Percentiles rank a stretch among this genome's conserved stretches.
Conservation (phyloP, 2,888 invertebrate species). For the Drosophila ustulata region DNA sequence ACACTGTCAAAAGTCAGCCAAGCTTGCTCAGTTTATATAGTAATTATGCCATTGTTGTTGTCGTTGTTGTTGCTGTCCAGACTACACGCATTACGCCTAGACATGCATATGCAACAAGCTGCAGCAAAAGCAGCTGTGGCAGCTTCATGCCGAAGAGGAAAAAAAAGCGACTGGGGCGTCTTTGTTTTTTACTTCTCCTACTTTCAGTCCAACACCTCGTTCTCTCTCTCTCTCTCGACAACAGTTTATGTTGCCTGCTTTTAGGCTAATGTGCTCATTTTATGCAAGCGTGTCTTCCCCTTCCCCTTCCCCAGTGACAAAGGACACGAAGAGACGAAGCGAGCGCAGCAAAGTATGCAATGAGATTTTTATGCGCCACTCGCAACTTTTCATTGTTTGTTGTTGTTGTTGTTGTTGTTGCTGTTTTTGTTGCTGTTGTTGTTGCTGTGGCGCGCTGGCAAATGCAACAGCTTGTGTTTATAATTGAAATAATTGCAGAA, state of each 20-base stretch:
- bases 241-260: slow-evolving; percentile 59
- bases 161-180: slow-evolving; percentile 44
- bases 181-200: slow-evolving; percentile 48
- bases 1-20: slow-evolving; percentile 50
- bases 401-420: slow-evolving; percentile 31
- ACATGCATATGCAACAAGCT: slow-evolving; percentile 69
- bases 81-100: slow-evolving; percentile 58
- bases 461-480: slow-evolving; percentile 75
- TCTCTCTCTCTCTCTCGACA: slow-evolving; percentile 1
- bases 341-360: slow-evolving; percentile 46
- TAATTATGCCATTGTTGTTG: slow-evolving; percentile 54
- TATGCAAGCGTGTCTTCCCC: slow-evolving; percentile 40
- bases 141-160: slow-evolving; percentile 21
- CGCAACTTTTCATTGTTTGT: slow-evolving; percentile 59
- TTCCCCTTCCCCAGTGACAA: neutral
- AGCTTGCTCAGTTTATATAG: slow-evolving; percentile 60
- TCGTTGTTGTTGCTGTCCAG: slow-evolving; percentile 50
- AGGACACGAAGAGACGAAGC: neutral
- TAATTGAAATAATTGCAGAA: slow-evolving; percentile 76
- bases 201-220: slow-evolving; percentile 51
- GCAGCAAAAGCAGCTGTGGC: slow-evolving; percentile 34
- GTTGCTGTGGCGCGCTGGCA: slow-evolving; percentile 44
- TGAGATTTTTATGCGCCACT: slow-evolving; percentile 60
- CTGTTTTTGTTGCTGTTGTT: slow-evolving; percentile 9
- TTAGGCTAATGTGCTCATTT: slow-evolving; percentile 74